Evolutionary conservation across 2,888 invertebrate species (phyloP), one percentile per base, ranked within the genome.

Genomic region (Iselma pallidipennis): DNA sequence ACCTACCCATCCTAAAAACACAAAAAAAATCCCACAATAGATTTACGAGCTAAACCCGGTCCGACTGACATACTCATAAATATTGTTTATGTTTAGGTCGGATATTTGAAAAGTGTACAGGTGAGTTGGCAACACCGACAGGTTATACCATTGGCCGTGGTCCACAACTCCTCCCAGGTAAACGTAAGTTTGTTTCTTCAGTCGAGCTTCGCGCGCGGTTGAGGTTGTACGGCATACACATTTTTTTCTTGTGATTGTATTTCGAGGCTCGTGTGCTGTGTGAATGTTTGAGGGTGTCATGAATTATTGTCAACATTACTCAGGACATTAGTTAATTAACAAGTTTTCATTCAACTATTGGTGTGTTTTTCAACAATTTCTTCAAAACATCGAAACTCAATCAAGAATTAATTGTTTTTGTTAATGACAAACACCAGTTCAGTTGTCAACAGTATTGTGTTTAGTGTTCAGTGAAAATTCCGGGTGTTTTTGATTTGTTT

Each of bases 61-160:
- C 78, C 78, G 78, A 76, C 80, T 81, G 82, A 81, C 81, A 79
- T 73, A 76, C 76, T 79, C 80, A 81, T 82, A 81, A 82, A 81
- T 82, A 81, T 81, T 80, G 80, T 81, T 81, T 81, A 81, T 81
- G 81, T 80, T 80, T 77, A 75, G 77, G 71, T 73, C 70, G 72
- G 71, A 74, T 71, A 73, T 73, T 74, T 74, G 72, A 74, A 71
- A 66, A 67, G 71, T 68, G 71, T 68, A 68, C 76, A 76, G 76
- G 76, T 76, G 75, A 79, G 71, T 72, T 77, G 80, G 80, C 80
- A 80, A 80, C 80, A 74, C 73, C 72, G 80, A 70, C 73, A 74
- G 74, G 74, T 75, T 63, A 57, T 75, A 76, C 78, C 74, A 76
- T 77, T 77, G 76, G 75, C 66, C 71, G 69, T 65, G 70, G 71